A percentile compares a stretch with the other conserved stretches of the same genome.
These are phyloP conservation scores for Porphyrio hochstetteri DNA, from an alignment of 2,113 vertebrate species.

Conservation along the genomic window DNA sequence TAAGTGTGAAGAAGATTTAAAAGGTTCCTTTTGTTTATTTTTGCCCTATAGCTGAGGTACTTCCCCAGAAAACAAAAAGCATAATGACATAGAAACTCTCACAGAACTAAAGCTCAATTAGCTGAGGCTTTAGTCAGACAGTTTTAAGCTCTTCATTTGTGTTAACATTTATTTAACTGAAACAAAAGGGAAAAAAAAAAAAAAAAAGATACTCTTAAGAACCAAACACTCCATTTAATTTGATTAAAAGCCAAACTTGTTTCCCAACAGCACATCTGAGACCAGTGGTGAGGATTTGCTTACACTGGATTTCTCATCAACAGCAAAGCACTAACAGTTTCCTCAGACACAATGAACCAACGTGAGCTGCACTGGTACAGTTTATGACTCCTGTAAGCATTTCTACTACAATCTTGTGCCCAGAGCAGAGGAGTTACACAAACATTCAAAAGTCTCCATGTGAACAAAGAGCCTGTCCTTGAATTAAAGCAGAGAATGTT, in stretches of 20 bases:
- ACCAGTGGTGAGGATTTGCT: neutral
- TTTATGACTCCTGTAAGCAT: neutral
- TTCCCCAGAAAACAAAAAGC: neutral
- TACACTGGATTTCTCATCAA: neutral
- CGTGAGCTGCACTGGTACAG: neutral
- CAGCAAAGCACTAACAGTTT: neutral
- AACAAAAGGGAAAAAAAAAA: neutral
- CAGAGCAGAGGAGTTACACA: neutral
- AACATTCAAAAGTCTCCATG: neutral
- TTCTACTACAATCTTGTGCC: neutral
- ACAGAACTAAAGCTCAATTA: neutral
- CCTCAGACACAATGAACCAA: neutral
- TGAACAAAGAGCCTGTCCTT: neutral
- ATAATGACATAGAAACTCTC: neutral
- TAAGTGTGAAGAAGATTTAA: neutral
- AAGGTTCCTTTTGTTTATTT: conserved; percentile 6
- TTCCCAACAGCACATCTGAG: neutral
- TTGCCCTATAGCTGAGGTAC: neutral
- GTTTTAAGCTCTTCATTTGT: neutral
- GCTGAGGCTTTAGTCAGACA: neutral
- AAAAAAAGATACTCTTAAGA: neutral
- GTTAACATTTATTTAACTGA: neutral
- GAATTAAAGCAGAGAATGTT: neutral
- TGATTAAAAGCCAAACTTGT: neutral
- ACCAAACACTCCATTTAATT: neutral